Evolutionary conservation across 1,140 invertebrate species (phyloP), one percentile per base, ranked within the genome.

Genomic region (Pteromalus puparum): DNA sequence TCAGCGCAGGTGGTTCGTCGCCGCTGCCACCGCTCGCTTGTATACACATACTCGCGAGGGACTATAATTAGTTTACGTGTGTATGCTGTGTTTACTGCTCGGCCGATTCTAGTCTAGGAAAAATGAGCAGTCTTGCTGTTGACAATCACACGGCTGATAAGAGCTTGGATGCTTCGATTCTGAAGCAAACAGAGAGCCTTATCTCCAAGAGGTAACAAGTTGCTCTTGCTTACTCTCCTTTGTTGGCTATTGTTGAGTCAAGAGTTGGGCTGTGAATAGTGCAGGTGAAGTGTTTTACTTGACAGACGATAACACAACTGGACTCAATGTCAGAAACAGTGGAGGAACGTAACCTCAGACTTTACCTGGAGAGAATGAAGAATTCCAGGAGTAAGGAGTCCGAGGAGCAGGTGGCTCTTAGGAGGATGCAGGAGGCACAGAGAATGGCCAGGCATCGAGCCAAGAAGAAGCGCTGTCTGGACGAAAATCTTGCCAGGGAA

Each of bases 361-460:
- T 93, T 74, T 90, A 89, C 68, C 88, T 89, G 24, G 91, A 93
- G 67, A 92, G 91, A 81, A 93, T 93, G 92, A 93, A 93, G 86
- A 92, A 92, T 75, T 90, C 90, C 0, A 89, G 92, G 30, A 88
- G 91, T 0, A 93, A 93, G 42, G 92, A 93, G 38, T 91, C 89
- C 0, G 92, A 93, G 48, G 92, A 93, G 72, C 92, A 92, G 70
- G 92, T 91, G 10, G 90, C 92, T 1, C 78, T 93, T n/a, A 88
- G 92, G 42, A 90, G 92, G 77, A 93, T 93, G 90, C 92, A 93
- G 53, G 92, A 93, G 72, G 92, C 92, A 4, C 92, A 93, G 34
- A 89, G 92, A 7, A 93, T 93, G 92, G 92, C 92, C 0, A 89
- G 92, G 65, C 92, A 93, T 85, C 88, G 92, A 6, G 92, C 92